Evolutionary conservation across 2,113 vertebrate species (phyloP), one percentile per base, ranked within the genome.

Genomic region (Silurus asotus): DNA sequence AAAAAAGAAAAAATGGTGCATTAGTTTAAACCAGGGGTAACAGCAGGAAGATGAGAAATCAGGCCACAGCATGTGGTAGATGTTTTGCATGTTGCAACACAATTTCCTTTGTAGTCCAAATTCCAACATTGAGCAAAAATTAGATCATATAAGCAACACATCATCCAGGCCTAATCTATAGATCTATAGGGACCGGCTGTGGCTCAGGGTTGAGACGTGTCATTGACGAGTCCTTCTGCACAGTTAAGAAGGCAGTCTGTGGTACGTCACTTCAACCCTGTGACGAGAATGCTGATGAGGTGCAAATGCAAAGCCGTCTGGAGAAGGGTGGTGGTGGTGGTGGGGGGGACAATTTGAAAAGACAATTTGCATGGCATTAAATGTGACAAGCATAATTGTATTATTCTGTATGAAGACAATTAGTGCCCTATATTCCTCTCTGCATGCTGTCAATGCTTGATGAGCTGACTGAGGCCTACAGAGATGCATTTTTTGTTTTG

Each of bases 261-360:
- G 15, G 17, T 11, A 84, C 79, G 83, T 88, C 87, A 82, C 62
- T 28, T 6, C 37, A 64, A 67, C 69, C 65, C 15, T 70, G 79
- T 85, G 88, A 85, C 79, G 48, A 14, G 79, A 84, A 64, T 70
- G 19, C 83, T 85, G 83, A 88, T 76, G 77, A 85, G 65, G 72
- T 25, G 70, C 70, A 82, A 59, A 70, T 49, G 6, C 55, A 80
- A 49, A 70, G 64, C 59, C 65, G 20, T 15, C 13, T 81, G 78
- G 56, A 70, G 14, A 23, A 10, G 53, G 48, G 58, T n/a, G n/a
- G n/a, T n/a, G n/a, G n/a, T n/a, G n/a, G n/a, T n/a, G n/a, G n/a
- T n/a, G n/a, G 56, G 14, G 49, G 61, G 49, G 37, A n/a, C 79
- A 14, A 53, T 56, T 49, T 65, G 74, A 65, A 65, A 55, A 45